Base-by-base conservation (phyloP, 2,888 invertebrate species). In the Aleiodes leptofemur region DNA sequence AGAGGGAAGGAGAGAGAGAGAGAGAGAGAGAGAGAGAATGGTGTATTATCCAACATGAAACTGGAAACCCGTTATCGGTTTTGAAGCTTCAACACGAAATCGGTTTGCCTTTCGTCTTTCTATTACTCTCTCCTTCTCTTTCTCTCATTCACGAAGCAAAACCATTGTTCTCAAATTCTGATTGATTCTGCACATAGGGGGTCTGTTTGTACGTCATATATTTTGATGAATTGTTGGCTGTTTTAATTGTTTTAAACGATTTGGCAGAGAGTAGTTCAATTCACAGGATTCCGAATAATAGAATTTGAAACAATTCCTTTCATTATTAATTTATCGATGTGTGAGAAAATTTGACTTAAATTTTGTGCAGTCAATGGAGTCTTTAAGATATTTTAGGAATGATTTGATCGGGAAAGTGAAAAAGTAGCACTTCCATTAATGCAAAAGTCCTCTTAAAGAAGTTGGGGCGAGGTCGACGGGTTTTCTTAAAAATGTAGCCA, bases 21-120 rank as follows among this genome's bases (percentile, higher is more conserved):
- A n/a, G n/a, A 14, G 14, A 5, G 14, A 53, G 31, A 64, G 43
- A 64, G 64, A 4, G 64, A 64, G 64, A 48, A 34, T 16, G 43
- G 56, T 74, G 16, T 72, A 74, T 66, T 74, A 76, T 78, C 66
- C 66, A 68, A 53, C 68, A 23, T 48, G 51, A 59, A 48, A 72
- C 50, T 57, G 72, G 74, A 64, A 55, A 69, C 53, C 77, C 73
- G 73, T 77, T 77, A 79, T 79, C 77, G 73, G 29, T 23, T 55
- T 43, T 51, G 61, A 61, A 61, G 43, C 61, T 43, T 14, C 64
- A 64, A 74, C 71, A 71, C 73, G 70, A 76, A 76, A 78, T 74
- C 74, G 74, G 72, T 77, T 74, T 72, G 74, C 74, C 73, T 74
- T 78, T 78, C 74, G 72, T 43, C 43, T 43, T 43, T 43, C 53